Conservation (phyloP, 2,888 invertebrate genomes). For the Sinodicranocentrus sp. region DNA sequence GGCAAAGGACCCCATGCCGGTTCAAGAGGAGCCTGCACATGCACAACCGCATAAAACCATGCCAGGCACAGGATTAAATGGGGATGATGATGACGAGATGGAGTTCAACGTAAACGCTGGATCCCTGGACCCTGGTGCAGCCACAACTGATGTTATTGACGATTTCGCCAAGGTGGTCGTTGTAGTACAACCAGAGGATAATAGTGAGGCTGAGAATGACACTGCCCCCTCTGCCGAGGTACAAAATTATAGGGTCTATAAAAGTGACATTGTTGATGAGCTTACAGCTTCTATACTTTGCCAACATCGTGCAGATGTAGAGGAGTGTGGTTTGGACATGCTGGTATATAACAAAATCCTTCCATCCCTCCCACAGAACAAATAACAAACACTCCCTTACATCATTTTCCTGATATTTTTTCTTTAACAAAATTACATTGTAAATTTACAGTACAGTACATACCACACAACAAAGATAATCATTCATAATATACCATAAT, state of each 20-base stretch:
- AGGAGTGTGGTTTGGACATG: constrained; percentile 69
- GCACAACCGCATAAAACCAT: constrained; percentile 38
- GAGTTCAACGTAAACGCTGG: constrained; percentile 57
- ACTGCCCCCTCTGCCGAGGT: constrained; percentile 75
- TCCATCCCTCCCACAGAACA: constrained; percentile 25
- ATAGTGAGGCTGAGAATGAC: constrained; percentile 70
- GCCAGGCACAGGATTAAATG: constrained; percentile 63
- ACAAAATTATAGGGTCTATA: constrained; percentile 61
- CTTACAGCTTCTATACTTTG: constrained; percentile 65
- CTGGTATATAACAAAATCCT: constrained; percentile 57
- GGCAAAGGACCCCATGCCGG: constrained; percentile 23
- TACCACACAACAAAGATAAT: too few relatives aligned
- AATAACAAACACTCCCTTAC: too few relatives aligned
- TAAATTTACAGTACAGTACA: too few relatives aligned
- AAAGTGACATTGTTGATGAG: constrained; percentile 66
- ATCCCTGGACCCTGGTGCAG: constrained; percentile 54
- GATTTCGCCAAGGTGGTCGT: constrained; percentile 72
- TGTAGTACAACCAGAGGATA: constrained; percentile 57
- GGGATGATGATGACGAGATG: constrained; percentile 73
- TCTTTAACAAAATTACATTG: constrained; percentile 9
- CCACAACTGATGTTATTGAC: constrained; percentile 66
- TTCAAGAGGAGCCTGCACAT: constrained; percentile 37
- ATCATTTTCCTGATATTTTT: too few relatives aligned
- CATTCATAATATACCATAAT: too few relatives aligned
- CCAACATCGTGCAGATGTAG: constrained; percentile 66